Conservation (phyloP, 2,888 invertebrate genomes). For the Orchesella flavescens region DNA sequence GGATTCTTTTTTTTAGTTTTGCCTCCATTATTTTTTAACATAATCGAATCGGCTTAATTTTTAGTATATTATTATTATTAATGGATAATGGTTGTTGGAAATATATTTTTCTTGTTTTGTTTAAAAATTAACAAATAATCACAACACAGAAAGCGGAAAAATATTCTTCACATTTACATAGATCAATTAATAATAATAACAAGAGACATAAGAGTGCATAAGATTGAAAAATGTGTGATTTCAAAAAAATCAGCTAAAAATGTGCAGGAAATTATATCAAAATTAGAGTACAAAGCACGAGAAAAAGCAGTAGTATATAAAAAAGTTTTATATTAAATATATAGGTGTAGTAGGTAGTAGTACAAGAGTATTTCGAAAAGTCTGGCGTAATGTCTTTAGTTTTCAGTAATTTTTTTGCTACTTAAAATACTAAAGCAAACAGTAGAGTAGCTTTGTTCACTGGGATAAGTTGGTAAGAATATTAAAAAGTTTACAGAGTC, state of each 20-base stretch:
- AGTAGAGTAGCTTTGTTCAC: no score
- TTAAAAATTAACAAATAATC: background rate
- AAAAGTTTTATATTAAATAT: no score
- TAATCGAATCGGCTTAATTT: background rate
- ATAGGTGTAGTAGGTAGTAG: no score
- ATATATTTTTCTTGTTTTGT: background rate
- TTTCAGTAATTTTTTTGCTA: no score
- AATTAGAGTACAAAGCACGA: constrained; percentile 27
- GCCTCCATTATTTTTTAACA: background rate
- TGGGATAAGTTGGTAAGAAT: no score
- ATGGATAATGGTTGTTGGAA: background rate
- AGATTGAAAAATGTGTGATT: background rate
- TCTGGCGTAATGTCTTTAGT: no score
- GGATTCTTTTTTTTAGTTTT: constrained; percentile 7
- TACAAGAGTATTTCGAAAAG: no score
- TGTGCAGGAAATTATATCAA: constrained; percentile 9
- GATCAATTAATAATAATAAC: no score
- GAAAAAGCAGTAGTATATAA: constrained; percentile 13
- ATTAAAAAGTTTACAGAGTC: no score
- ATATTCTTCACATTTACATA: no score
- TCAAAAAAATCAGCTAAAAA: background rate
- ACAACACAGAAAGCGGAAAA: constrained; percentile 23
- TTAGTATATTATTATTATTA: background rate
- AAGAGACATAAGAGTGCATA: no score
- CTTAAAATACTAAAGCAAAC: no score